These are phyloP conservation scores for Piprites chloris DNA, from an alignment of 2,113 vertebrate genomes.

Conservation along the genomic window DNA sequence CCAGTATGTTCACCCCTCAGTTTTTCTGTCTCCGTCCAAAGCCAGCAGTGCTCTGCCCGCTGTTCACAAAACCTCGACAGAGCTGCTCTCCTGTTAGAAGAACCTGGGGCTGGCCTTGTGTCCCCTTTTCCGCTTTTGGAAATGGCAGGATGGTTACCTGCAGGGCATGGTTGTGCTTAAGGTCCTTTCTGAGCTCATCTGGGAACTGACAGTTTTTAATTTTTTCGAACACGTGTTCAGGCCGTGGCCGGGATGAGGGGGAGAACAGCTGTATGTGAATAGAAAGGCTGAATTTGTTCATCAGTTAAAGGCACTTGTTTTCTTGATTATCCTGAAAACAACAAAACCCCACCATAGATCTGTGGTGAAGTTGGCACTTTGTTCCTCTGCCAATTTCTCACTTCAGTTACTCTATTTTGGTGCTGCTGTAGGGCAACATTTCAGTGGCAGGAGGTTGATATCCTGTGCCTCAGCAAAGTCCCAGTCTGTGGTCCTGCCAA, in stretches of 20 bases:
- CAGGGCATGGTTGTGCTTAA: rapidly evolving
- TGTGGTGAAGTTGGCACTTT: background rate
- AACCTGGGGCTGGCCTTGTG: background rate
- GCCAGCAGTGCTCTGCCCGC: rapidly evolving
- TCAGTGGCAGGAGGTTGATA: background rate
- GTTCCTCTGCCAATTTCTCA: background rate
- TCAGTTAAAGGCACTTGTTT: background rate
- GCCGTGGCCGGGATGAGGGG: rapidly evolving
- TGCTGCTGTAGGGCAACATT: background rate
- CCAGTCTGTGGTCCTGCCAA: rapidly evolving
- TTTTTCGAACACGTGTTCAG: background rate
- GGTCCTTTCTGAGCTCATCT: background rate
- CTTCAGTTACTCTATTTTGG: background rate
- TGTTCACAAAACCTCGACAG: rapidly evolving
- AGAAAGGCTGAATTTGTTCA: background rate
- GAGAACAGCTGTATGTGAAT: background rate
- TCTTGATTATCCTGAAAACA: background rate
- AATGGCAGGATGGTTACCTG: background rate
- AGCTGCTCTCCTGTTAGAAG: background rate
- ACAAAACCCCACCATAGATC: background rate
- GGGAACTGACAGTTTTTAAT: background rate
- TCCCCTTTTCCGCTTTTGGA: background rate
- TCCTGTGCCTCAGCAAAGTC: background rate
- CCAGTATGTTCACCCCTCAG: rapidly evolving
- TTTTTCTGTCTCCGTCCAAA: background rate